A percentile compares a stretch with the other conserved stretches of the same genome.
phyloP scores from a whole-genome alignment of 2,888 invertebrate genomes.

The Calephelis perditalis region DNA sequence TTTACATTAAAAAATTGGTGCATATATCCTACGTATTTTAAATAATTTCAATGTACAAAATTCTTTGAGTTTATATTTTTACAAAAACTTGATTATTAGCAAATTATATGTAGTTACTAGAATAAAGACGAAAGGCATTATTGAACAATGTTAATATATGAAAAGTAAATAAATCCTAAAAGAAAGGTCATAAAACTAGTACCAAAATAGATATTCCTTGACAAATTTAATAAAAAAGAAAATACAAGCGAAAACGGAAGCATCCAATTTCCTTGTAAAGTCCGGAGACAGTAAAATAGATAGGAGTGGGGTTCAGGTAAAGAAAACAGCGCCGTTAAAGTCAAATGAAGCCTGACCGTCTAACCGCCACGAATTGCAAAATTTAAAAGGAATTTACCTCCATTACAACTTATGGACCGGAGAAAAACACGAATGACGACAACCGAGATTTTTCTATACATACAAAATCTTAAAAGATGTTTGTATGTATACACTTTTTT shows the following conservation, averaged over 20 bases:
- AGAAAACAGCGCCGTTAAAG: constrained; percentile 28
- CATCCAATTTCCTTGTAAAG: constrained; percentile 31
- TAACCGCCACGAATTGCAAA: constrained; percentile 24
- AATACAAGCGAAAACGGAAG: constrained; percentile 23
- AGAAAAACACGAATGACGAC: constrained; percentile 17
- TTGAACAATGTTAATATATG: too few species aligned
- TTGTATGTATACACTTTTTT: too few species aligned
- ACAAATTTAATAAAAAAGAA: constrained; percentile 25
- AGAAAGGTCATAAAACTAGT: too few species aligned
- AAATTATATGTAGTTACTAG: too few species aligned
- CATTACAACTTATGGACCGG: constrained; percentile 25
- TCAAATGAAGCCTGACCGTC: constrained; percentile 27
- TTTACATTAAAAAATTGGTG: too few species aligned
- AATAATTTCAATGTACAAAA: too few species aligned
- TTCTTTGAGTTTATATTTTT: too few species aligned
- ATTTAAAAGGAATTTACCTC: constrained; percentile 24
- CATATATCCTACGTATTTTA: too few species aligned
- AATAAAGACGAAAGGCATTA: too few species aligned
- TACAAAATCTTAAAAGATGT: constrained; percentile 1
- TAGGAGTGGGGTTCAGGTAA: constrained; percentile 27
- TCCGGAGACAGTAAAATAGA: constrained; percentile 30
- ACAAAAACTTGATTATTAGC: too few species aligned
- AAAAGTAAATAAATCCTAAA: too few species aligned
- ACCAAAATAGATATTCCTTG: constrained; percentile 1
- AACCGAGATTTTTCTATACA: constrained; percentile 6